Evolutionary conservation across 2,888 invertebrate genomes (phyloP), one percentile per base, ranked within the genome.

Genomic region (Agapetus fuscipes): DNA sequence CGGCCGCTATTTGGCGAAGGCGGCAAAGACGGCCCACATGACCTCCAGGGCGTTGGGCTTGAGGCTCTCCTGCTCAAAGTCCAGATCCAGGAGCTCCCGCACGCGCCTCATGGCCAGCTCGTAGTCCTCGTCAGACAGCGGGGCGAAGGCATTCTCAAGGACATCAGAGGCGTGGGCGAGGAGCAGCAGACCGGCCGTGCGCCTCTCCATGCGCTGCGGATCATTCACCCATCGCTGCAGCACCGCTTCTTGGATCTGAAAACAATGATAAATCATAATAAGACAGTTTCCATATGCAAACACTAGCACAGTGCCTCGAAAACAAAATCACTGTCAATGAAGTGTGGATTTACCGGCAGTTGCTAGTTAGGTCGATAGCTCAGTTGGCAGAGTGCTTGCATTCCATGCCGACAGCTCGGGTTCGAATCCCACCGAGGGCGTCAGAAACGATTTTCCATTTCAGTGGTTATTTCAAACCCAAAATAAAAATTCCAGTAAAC

Each of bases 21-120:
- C 91, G 52, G 95, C 89, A 67, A 98, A 95, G 43, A 98, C 97
- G 37, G 96, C 95, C 97, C 97, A 99, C 73, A 98, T 84, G 53
- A 96, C 83, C 62, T 96, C 95, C 57, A 85, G 85, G 43, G 87
- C 83, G 59, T 86, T 86, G 31, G 85, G 76, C 66, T 96, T 93
- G 66, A 86, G 81, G 49, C 91, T 83, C 66, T 98, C 97, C 31
- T 85, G 82, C 64, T 99, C 97, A 64, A 93, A 90, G 68, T 98
- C 96, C 53, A 97, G 76, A 63, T 98, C 97, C 52, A 98, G 76
- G 33, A 99, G 76, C 54, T 93, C 88, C 51, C 97, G 79, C 34
- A 98, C 94, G 57, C 98, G 82, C 56, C 94, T 87, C 82, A 96
- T 97, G 44, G 97, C 98, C 52, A 97, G 72, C 67, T 97, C 96